These are phyloP conservation scores for Anomalospiza imberbis DNA, from an alignment of 2,797 vertebrate species.

Conservation along the genomic window DNA sequence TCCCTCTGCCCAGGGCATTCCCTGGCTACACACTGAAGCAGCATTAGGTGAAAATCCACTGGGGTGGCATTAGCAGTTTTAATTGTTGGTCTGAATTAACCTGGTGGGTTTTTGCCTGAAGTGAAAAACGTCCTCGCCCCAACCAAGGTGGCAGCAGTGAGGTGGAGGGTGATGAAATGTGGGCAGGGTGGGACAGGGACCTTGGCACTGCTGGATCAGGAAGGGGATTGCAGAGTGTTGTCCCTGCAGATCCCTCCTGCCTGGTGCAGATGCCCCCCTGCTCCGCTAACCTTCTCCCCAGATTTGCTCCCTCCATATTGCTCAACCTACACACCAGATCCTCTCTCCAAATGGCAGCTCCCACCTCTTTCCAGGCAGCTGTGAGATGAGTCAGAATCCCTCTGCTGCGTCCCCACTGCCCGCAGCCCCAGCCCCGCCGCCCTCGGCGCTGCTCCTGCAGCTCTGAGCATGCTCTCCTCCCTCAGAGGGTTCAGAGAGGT, in stretches of 20 bases:
- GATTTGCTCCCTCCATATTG: not conserved
- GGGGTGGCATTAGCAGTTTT: not conserved
- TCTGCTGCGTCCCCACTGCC: accelerated
- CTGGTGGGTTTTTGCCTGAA: not conserved
- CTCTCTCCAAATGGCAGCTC: not conserved
- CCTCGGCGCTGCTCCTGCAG: not conserved
- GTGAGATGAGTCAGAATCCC: not conserved
- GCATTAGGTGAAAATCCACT: not conserved
- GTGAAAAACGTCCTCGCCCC: not conserved
- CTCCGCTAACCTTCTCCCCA: not conserved
- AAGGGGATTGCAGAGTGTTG: not conserved
- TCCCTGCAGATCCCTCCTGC: not conserved
- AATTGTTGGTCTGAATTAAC: not conserved
- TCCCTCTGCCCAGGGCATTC: not conserved
- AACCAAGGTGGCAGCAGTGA: not conserved
- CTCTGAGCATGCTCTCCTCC: not conserved
- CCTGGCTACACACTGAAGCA: not conserved
- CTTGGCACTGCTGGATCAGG: not conserved
- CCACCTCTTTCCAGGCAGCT: not conserved
- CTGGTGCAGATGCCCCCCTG: not conserved
- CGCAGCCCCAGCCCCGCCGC: not conserved
- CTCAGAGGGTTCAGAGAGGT: not conserved
- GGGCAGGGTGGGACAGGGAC: not conserved
- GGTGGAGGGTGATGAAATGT: not conserved
- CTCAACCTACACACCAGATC: not conserved